Evolutionary conservation across 2,113 vertebrate genomes (phyloP).

Genomic region (Capra hircus): DNA sequence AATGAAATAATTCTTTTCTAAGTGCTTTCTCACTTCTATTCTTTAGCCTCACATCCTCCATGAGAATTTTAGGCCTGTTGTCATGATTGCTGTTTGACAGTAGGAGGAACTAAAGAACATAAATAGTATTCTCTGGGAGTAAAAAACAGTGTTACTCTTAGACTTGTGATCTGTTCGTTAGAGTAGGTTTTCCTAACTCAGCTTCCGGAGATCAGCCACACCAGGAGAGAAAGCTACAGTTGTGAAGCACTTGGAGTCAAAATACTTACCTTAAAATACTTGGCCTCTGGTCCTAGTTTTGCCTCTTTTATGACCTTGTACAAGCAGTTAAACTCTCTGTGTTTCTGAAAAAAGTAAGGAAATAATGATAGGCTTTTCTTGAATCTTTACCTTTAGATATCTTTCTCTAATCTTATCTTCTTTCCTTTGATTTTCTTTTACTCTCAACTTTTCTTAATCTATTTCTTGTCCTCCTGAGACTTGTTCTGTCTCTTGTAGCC

Average conservation of each 20-base stretch:
- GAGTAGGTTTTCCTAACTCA: not conserved
- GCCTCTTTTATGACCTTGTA: not conserved
- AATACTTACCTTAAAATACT: not conserved
- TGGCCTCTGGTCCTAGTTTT: not conserved
- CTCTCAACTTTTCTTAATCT: conserved; percentile 21
- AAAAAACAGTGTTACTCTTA: conserved; percentile 17
- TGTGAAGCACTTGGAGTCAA: not conserved
- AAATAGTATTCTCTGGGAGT: conserved; percentile 27
- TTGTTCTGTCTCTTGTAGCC: not conserved
- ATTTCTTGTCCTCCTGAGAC: not conserved
- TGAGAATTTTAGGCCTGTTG: not conserved
- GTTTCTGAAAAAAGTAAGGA: not conserved
- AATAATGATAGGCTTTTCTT: conserved; percentile 38
- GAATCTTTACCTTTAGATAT: not conserved
- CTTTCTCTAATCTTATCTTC: not conserved
- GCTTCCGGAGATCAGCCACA: not conserved
- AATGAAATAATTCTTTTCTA: conserved; percentile 42
- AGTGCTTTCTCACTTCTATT: conserved; percentile 28
- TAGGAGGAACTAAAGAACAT: conserved; percentile 22
- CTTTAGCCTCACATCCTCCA: not conserved
- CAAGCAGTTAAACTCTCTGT: not conserved
- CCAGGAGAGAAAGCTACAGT: not conserved
- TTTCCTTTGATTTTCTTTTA: not conserved
- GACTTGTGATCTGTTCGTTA: not conserved
- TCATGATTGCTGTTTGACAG: not conserved